Percentiles rank a stretch among this genome's conserved stretches.
These are phyloP conservation scores for Heliconius hermathena DNA, from an alignment of 1,140 invertebrate species.

Conservation along the genomic window DNA sequence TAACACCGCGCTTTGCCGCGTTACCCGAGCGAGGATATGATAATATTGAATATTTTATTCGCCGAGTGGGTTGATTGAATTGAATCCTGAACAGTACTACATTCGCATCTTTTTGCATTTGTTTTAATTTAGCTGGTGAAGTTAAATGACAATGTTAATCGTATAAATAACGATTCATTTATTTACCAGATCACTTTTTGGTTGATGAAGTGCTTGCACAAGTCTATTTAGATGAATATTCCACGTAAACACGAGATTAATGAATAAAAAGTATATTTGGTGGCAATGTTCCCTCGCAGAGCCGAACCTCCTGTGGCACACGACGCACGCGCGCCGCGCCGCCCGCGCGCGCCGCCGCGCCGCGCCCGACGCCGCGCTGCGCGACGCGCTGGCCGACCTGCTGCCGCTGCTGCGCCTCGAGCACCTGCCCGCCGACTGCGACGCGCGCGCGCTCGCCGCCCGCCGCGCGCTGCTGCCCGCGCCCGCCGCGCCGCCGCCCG, in stretches of 20 bases:
- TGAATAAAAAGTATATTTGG: background rate
- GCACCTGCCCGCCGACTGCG: slow-evolving; percentile 93
- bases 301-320: slow-evolving; percentile 95
- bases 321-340: slow-evolving; percentile 93
- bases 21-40: too few species aligned
- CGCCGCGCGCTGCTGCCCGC: slow-evolving; percentile 96
- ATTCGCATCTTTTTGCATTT: too few species aligned
- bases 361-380: slow-evolving; percentile 92
- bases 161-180: too few species aligned
- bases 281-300: slow-evolving; percentile 79
- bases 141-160: too few species aligned
- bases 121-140: too few species aligned
- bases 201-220: too few species aligned
- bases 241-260: background rate
- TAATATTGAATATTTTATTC: too few species aligned
- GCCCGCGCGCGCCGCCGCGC: slow-evolving; percentile 93
- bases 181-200: too few species aligned
- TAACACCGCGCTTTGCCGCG: too few species aligned
- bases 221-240: too few species aligned
- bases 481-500: slow-evolving; percentile 83
- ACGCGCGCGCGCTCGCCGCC: slow-evolving; percentile 78
- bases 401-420: slow-evolving; percentile 92
- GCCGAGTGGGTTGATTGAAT: too few species aligned
- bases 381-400: slow-evolving; percentile 92
- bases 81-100: too few species aligned